A percentile compares a stretch with the other conserved stretches of the same genome.
phyloP scores from a whole-genome alignment of 2,888 invertebrate genomes.

The Drosophila greeni region DNA sequence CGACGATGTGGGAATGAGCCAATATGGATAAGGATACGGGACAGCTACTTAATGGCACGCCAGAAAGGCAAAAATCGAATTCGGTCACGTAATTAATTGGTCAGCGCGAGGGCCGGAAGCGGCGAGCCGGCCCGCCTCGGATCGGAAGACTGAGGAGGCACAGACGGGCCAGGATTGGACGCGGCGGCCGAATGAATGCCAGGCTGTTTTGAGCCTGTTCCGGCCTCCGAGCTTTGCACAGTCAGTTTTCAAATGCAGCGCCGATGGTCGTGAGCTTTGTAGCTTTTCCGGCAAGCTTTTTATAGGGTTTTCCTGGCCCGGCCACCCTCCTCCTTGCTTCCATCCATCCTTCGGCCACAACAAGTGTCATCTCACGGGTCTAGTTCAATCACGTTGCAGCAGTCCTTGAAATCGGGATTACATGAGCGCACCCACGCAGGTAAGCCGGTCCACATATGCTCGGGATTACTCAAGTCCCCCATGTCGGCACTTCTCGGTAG shows the following conservation, averaged over 20 bases:
- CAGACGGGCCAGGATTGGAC: conserved; percentile 27
- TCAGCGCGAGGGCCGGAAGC: conserved; percentile 24
- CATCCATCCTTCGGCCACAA: conserved; percentile 1
- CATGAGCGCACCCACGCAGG: conserved; percentile 2
- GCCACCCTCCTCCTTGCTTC: neutral
- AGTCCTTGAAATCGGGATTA: conserved; percentile 17
- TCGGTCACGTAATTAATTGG: conserved; percentile 61
- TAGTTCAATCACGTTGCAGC: conserved; percentile 23
- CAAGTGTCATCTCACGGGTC: conserved; percentile 14
- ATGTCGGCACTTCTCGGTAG: neutral
- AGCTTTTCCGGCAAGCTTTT: conserved; percentile 40
- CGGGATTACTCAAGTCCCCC: neutral
- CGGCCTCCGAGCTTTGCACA: conserved; percentile 32
- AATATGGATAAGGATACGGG: neutral
- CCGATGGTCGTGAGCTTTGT: conserved; percentile 30
- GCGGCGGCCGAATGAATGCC: conserved; percentile 27
- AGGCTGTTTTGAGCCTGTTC: conserved; percentile 18
- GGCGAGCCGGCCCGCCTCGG: conserved; percentile 4
- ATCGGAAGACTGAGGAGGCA: neutral
- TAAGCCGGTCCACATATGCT: conserved; percentile 2
- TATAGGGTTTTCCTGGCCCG: neutral
- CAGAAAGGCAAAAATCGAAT: conserved; percentile 48
- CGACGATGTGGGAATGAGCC: neutral
- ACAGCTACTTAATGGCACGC: conserved; percentile 5
- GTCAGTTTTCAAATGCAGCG: conserved; percentile 48